These are phyloP conservation scores for Tupaia tana DNA, from an alignment of 2,113 vertebrate genomes.

Conservation along the genomic window DNA sequence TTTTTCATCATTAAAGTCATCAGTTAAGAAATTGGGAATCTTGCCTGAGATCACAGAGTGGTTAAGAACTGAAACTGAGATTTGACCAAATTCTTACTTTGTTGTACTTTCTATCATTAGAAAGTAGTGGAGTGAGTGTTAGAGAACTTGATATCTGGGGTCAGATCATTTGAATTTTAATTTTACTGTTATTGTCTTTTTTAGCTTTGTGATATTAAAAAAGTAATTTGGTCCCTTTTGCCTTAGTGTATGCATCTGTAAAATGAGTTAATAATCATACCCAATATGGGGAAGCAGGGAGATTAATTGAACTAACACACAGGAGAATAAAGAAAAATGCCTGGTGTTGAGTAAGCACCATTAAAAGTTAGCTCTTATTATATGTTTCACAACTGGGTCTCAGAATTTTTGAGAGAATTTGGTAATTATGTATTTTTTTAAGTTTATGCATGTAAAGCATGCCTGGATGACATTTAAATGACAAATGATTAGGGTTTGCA, in stretches of 20 bases:
- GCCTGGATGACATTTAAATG: background rate
- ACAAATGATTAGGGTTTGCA: background rate
- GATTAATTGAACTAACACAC: background rate
- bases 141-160: background rate
- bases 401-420: background rate
- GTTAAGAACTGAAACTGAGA: background rate
- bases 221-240: background rate
- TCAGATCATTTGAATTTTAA: background rate
- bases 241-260: background rate
- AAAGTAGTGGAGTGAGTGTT: background rate
- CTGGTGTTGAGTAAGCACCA: background rate
- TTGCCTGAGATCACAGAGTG: background rate
- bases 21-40: background rate
- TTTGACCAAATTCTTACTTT: background rate
- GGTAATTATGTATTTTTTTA: background rate
- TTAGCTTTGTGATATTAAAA: background rate
- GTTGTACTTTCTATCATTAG: background rate
- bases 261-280: constrained; percentile 10
- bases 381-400: background rate
- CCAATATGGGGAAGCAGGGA: background rate
- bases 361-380: background rate
- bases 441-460: background rate
- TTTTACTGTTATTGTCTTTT: background rate
- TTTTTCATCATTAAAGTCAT: background rate
- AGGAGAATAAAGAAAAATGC: background rate